Evolutionary conservation across 2,113 vertebrate genomes (phyloP).

Genomic region (Vidua chalybeata): DNA sequence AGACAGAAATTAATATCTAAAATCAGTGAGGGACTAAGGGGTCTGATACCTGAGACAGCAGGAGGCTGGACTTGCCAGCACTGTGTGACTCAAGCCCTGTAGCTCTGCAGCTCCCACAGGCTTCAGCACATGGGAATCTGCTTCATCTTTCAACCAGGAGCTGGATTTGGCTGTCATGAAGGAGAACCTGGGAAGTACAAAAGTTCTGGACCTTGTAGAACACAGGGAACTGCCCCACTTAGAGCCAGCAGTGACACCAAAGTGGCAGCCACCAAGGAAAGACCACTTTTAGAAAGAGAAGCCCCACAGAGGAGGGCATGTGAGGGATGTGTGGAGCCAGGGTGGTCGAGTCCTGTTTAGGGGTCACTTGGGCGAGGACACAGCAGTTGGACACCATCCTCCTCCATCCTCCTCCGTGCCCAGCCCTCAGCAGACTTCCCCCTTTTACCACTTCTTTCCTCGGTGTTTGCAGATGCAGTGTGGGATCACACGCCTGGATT

Average conservation of each 20-base stretch:
- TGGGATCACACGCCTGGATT: not conserved
- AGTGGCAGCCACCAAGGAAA: not conserved
- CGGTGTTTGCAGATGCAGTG: rapidly evolving
- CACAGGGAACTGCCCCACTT: not conserved
- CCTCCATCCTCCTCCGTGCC: not conserved
- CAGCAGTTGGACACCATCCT: not conserved
- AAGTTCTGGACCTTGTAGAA: not conserved
- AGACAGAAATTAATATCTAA: not conserved
- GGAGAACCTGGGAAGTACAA: not conserved
- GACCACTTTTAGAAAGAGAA: not conserved
- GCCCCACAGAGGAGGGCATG: rapidly evolving
- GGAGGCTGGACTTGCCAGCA: not conserved
- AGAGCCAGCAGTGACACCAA: not conserved
- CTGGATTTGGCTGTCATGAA: not conserved
- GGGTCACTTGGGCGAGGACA: rapidly evolving
- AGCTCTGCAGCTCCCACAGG: not conserved
- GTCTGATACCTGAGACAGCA: not conserved
- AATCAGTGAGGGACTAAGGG: not conserved
- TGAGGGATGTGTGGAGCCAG: not conserved
- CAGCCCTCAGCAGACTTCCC: not conserved
- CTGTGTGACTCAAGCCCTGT: not conserved
- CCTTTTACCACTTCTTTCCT: not conserved
- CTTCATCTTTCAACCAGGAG: not conserved
- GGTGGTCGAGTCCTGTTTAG: rapidly evolving
- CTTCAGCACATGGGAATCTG: not conserved